A percentile compares a stretch with the other conserved stretches of the same genome.
phyloP scores from a whole-genome alignment of 2,113 vertebrate species.

The Tamias sibiricus region DNA sequence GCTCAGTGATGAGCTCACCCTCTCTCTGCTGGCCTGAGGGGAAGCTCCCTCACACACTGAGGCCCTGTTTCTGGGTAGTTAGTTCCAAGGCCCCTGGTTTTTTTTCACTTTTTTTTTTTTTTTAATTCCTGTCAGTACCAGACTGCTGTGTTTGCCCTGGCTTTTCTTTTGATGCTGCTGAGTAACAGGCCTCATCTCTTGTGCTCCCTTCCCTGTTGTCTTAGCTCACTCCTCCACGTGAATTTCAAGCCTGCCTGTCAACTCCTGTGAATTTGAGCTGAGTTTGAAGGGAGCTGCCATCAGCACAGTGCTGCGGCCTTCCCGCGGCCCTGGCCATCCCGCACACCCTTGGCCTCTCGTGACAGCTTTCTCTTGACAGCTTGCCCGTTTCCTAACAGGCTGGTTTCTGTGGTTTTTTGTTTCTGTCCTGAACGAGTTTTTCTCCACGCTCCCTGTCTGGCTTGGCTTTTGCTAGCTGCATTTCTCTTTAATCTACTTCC shows the following conservation, averaged over 20 bases:
- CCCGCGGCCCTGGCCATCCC: no score
- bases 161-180: slow-evolving; percentile 30
- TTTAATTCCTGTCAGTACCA: background rate
- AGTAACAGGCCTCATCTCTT: slow-evolving; percentile 4
- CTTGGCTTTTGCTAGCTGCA: slow-evolving; percentile 57
- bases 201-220: background rate
- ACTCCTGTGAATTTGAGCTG: slow-evolving; percentile 35
- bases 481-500: slow-evolving; percentile 63
- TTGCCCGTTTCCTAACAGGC: background rate
- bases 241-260: slow-evolving; percentile 26
- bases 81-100: background rate
- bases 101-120: background rate
- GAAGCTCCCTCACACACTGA: background rate
- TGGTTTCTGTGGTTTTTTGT: background rate
- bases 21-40: background rate
- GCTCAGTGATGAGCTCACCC: no score
- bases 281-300: background rate
- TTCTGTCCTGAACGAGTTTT: background rate
- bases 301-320: background rate
- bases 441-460: background rate
- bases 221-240: slow-evolving; percentile 27
- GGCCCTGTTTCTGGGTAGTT: background rate
- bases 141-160: background rate
- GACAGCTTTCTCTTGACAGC: background rate
- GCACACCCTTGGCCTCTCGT: background rate